These are phyloP conservation scores for Hippopotamus amphibius DNA, from an alignment of 2,113 vertebrate genomes.

Conservation along the genomic window DNA sequence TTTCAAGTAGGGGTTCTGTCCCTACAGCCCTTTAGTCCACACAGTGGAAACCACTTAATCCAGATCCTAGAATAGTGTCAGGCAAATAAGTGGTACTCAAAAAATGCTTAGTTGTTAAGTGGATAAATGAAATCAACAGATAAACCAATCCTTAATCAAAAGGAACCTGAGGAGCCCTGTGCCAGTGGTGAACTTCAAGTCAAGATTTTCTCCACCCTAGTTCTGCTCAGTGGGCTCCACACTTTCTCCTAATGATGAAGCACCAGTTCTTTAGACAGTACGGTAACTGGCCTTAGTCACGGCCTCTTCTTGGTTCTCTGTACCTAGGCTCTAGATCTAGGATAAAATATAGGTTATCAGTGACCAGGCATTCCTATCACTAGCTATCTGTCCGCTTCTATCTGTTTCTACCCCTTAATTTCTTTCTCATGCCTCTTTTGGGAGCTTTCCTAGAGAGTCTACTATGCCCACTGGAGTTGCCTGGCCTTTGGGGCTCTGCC, in stretches of 20 bases:
- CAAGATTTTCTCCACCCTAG: background rate
- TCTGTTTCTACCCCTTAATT: background rate
- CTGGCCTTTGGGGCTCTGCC: background rate
- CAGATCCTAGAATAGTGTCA: background rate
- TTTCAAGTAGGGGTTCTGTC: background rate
- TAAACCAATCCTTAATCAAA: background rate
- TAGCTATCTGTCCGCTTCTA: background rate
- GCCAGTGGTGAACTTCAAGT: background rate
- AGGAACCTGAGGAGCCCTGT: background rate
- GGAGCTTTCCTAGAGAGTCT: background rate
- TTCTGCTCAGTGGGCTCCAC: background rate
- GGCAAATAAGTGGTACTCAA: background rate
- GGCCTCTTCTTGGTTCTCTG: background rate
- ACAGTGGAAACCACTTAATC: background rate
- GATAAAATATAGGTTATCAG: background rate
- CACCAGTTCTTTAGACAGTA: background rate
- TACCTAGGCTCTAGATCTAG: background rate
- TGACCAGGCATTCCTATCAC: background rate
- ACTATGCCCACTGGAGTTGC: background rate
- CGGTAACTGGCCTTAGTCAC: background rate
- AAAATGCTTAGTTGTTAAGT: background rate
- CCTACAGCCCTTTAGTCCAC: background rate
- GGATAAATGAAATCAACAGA: background rate
- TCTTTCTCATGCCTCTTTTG: background rate
- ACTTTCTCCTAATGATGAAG: background rate